Evolutionary conservation across 1,140 invertebrate genomes (phyloP).

Genomic region (Zaprionus davidi): DNA sequence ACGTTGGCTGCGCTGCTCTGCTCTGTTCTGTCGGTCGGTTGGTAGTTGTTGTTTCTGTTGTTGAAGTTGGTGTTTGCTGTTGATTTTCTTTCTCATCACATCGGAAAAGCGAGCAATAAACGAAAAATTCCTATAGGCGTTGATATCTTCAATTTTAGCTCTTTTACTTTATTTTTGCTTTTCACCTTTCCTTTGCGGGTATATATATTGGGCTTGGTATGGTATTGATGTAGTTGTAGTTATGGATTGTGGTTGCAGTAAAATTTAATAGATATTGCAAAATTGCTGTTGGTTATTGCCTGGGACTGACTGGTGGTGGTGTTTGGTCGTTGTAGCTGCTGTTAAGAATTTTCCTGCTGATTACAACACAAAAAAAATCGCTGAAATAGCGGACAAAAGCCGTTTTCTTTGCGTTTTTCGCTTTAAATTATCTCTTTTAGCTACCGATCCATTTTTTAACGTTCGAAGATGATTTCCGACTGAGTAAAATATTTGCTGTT

Average conservation of each 20-base stretch:
- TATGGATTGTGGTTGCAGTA: slow-evolving; percentile 45
- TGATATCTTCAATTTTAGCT: slow-evolving; percentile 27
- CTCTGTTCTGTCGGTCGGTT: slow-evolving; percentile 50
- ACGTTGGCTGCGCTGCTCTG: slow-evolving; percentile 29
- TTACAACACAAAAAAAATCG: slow-evolving; percentile 83
- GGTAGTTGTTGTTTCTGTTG: slow-evolving; percentile 23
- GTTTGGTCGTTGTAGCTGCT: slow-evolving; percentile 68
- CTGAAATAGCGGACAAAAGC: slow-evolving; percentile 85
- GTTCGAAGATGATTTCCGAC: slow-evolving; percentile 83
- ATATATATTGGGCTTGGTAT: slow-evolving; percentile 34
- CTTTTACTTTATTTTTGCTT: slow-evolving; percentile 43
- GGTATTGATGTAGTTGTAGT: slow-evolving; percentile 29
- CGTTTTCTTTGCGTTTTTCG: slow-evolving; percentile 84
- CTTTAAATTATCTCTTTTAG: slow-evolving; percentile 77
- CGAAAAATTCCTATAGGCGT: slow-evolving; percentile 34
- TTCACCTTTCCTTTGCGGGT: slow-evolving; percentile 63
- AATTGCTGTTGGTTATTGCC: slow-evolving; percentile 55
- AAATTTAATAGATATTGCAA: slow-evolving; percentile 60
- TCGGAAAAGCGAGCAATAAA: slow-evolving; percentile 53
- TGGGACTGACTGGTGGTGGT: slow-evolving; percentile 64
- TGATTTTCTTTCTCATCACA: slow-evolving; percentile 70
- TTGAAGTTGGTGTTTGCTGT: slow-evolving; percentile 30
- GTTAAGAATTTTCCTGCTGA: slow-evolving; percentile 74
- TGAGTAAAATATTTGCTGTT: slow-evolving; percentile 36
- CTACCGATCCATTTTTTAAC: slow-evolving; percentile 85